Conservation (phyloP, 2,888 invertebrate genomes). For the Caenorhabditis wallacei region DNA sequence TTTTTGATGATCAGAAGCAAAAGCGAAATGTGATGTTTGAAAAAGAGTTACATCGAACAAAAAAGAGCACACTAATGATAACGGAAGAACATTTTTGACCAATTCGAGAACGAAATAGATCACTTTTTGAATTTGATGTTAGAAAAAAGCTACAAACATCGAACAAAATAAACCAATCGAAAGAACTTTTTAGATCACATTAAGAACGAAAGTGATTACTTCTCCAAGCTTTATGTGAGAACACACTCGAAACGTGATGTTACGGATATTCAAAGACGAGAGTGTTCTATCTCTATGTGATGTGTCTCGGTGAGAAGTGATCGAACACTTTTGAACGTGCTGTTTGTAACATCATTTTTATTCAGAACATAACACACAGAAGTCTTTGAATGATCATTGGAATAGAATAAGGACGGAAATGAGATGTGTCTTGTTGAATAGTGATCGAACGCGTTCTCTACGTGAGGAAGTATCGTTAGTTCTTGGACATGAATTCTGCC, state of each 20-base stretch:
- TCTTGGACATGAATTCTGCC: too few relatives aligned
- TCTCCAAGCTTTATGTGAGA: not conserved
- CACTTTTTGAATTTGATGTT: not conserved
- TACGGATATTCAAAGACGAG: too few relatives aligned
- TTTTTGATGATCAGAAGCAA: not conserved
- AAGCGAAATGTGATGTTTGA: not conserved
- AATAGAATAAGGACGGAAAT: not conserved
- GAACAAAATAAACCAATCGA: too few relatives aligned
- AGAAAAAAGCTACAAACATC: too few relatives aligned
- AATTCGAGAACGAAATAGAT: not conserved
- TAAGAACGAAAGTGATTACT: not conserved
- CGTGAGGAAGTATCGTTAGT: too few relatives aligned
- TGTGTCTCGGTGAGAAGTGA: too few relatives aligned
- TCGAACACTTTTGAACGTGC: not conserved
- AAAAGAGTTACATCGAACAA: not conserved
- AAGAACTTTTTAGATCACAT: not conserved
- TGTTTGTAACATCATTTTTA: too few relatives aligned
- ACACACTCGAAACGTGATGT: too few relatives aligned
- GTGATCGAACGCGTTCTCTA: not conserved
- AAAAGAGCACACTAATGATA: not conserved
- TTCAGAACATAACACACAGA: too few relatives aligned
- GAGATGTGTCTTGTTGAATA: not conserved
- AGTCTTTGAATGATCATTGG: too few relatives aligned
- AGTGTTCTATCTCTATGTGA: too few relatives aligned
- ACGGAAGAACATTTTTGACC: too few relatives aligned